Evolutionary conservation across 2,113 vertebrate genomes (phyloP).

Genomic region (Grammomys dolichurus): DNA sequence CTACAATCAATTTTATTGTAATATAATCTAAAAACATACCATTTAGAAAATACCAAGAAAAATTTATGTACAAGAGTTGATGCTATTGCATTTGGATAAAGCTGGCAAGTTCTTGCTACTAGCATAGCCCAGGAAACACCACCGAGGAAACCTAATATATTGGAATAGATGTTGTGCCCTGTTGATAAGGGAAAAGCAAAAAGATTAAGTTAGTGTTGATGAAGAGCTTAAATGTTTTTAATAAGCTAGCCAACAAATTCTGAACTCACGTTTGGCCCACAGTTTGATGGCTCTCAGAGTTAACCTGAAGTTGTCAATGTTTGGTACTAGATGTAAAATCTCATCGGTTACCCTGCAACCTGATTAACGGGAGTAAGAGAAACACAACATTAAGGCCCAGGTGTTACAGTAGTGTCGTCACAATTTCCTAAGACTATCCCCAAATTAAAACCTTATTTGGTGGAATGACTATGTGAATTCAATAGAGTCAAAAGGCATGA

Average conservation of each 20-base stretch:
- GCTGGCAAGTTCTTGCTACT: constrained; percentile 95
- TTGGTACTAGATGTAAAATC: constrained; percentile 96
- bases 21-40: constrained; percentile 91
- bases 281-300: constrained; percentile 96
- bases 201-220: constrained; percentile 77
- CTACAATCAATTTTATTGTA: constrained; percentile 91
- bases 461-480: neutral
- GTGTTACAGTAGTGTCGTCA: neutral
- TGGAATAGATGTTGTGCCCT: constrained; percentile 97
- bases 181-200: constrained; percentile 84
- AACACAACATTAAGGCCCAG: constrained; percentile 69
- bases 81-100: constrained; percentile 95
- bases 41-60: constrained; percentile 97
- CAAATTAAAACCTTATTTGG: constrained; percentile 63
- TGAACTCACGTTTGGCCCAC: constrained; percentile 96
- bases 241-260: constrained; percentile 80
- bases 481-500: neutral
- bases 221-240: constrained; percentile 45
- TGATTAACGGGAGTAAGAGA: constrained; percentile 83
- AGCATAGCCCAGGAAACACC: constrained; percentile 97
- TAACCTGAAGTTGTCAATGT: constrained; percentile 95
- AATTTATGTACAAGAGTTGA: constrained; percentile 96
- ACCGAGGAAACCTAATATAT: constrained; percentile 95
- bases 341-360: constrained; percentile 96
- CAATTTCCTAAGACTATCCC: constrained; percentile 51